Conservation (phyloP, 2,888 invertebrate genomes). For the Hybos culiciformis region DNA sequence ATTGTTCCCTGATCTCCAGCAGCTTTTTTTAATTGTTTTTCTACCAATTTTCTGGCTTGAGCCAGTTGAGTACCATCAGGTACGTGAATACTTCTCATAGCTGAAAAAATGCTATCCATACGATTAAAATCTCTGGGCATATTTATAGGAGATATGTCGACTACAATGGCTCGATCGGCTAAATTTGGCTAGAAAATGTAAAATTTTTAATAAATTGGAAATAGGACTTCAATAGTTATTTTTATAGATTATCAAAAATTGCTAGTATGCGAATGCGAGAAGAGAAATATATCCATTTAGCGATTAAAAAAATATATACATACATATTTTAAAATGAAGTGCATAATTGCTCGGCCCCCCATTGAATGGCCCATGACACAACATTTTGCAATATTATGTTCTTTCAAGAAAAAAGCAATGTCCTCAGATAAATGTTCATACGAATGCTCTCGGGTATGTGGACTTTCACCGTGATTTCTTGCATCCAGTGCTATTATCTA, state of each 20-base stretch:
- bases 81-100: conserved; percentile 48
- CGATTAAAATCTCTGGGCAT: conserved; percentile 42
- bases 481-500: conserved; percentile 71
- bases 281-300: neutral
- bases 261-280: no score
- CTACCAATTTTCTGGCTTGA: conserved; percentile 52
- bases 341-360: conserved; percentile 90
- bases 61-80: conserved; percentile 49
- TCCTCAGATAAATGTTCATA: conserved; percentile 68
- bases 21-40: conserved; percentile 44
- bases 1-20: conserved; percentile 45
- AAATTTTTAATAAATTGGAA: neutral
- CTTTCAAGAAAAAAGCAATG: conserved; percentile 48
- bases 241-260: no score
- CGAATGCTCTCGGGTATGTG: conserved; percentile 57
- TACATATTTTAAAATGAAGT: conserved; percentile 59
- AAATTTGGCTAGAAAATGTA: conserved; percentile 39
- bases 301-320: conserved; percentile 1
- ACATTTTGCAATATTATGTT: conserved; percentile 48
- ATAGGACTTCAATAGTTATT: no score
- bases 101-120: conserved; percentile 48
- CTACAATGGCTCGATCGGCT: conserved; percentile 52
- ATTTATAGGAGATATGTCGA: conserved; percentile 56
- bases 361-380: conserved; percentile 82
- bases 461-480: conserved; percentile 91